Evolutionary conservation across 2,113 vertebrate genomes (phyloP), one percentile per base, ranked within the genome.

Genomic region (Lasiurus borealis): DNA sequence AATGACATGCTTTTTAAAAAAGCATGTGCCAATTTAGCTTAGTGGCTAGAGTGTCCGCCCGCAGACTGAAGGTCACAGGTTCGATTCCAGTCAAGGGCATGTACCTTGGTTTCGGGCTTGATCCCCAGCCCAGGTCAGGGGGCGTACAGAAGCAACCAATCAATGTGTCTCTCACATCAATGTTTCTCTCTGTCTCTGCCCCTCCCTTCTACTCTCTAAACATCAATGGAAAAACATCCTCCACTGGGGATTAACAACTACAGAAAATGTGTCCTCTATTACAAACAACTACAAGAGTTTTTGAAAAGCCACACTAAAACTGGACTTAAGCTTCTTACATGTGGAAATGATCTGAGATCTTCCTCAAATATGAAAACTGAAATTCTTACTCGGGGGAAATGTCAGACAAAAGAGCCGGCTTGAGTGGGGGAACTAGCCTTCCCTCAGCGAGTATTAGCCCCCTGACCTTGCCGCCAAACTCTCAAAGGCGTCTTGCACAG

Each of bases 331-430:
- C 52, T 50, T 81, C 69, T 85, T 89, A 85, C 1, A 27, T 14
- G 48, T 6, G 40, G 36, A 90, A 90, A 88, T 84, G 52, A 80
- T 40, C 82, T 36, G 46, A 8, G 88, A 50, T 62, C 40, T 54
- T 48, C 73, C 19, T 92, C 27, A 80, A 90, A 93, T 40, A 95
- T 21, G 52, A 90, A 90, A 83, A 62, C 64, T n/a, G 50, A 81
- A 94, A 93, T 46, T 85, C 76, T 85, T 59, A 94, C n/a, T 88
- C 40, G 64, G 16, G 8, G 80, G 29, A 90, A 80, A 64, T 34
- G 78, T 23, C 48, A 72, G 21, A 85, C 62, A 31, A 29, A 73
- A 84, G 88, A 92, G 68, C 52, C 48, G 23, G 27, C 25, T 6
- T 5, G n/a, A 40, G 18, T 13, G 34, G 18, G 31, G 25, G 34